A percentile compares a stretch with the other conserved stretches of the same genome.
phyloP scores from a whole-genome alignment of 2,888 invertebrate species.

The Ctenicera cuprea region DNA sequence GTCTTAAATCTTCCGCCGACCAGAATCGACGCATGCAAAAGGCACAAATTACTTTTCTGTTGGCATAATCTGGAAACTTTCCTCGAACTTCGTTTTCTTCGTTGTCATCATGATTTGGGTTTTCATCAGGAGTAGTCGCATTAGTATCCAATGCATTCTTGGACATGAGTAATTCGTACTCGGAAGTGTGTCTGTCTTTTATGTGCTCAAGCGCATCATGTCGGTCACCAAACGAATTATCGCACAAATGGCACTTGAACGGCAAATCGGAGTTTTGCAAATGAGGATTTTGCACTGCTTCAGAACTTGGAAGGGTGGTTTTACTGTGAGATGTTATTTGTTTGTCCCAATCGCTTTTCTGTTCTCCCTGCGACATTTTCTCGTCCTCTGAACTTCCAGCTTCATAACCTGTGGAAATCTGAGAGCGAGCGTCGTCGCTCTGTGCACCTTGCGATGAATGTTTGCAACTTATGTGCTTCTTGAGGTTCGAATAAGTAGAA shows the following conservation, averaged over 20 bases:
- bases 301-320: conserved; percentile 55
- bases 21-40: conserved; percentile 95
- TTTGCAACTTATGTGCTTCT: conserved; percentile 85
- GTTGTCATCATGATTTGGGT: conserved; percentile 75
- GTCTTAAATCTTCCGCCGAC: conserved; percentile 94
- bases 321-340: conserved; percentile 63
- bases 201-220: conserved; percentile 89
- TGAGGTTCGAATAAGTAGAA: conserved; percentile 85
- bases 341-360: conserved; percentile 65
- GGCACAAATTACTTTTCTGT: conserved; percentile 92
- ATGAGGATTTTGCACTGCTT: conserved; percentile 65
- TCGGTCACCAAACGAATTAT: conserved; percentile 87
- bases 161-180: conserved; percentile 87
- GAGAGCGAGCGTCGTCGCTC: conserved; percentile 65
- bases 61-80: conserved; percentile 90
- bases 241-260: conserved; percentile 95
- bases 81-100: conserved; percentile 84
- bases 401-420: conserved; percentile 67
- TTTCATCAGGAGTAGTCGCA: conserved; percentile 72
- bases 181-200: conserved; percentile 82
- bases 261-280: conserved; percentile 80
- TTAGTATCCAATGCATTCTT: conserved; percentile 85
- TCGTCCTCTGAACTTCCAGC: conserved; percentile 71
- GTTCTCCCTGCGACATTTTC: conserved; percentile 69
- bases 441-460: conserved; percentile 76